Evolutionary conservation across 2,797 vertebrate genomes (phyloP).

Genomic region (Lepilemur ruficaudatus): DNA sequence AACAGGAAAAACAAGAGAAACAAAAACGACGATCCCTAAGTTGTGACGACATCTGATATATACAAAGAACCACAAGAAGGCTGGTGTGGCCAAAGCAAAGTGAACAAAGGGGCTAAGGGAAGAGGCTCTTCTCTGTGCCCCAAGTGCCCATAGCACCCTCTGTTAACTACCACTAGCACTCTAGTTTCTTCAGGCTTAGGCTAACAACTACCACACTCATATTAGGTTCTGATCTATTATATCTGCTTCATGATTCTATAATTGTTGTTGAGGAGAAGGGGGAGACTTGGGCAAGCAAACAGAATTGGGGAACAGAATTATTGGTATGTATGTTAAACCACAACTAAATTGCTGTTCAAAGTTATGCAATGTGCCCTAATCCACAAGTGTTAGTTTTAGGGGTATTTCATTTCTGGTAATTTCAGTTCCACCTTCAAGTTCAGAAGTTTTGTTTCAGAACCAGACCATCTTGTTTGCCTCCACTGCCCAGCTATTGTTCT

Average conservation of each 20-base stretch:
- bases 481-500: neutral
- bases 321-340: fast-evolving
- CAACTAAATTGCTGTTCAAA: neutral
- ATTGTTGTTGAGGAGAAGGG: neutral
- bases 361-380: neutral
- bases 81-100: neutral
- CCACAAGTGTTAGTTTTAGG: neutral
- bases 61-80: neutral
- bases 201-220: neutral
- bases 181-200: neutral
- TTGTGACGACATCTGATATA: too few species aligned
- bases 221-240: neutral
- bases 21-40: neutral
- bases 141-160: fast-evolving
- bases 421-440: neutral
- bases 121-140: fast-evolving
- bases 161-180: neutral
- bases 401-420: neutral
- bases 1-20: neutral
- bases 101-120: fast-evolving
- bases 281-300: neutral
- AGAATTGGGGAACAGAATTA: neutral
- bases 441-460: neutral
- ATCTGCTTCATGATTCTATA: neutral
- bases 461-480: neutral